Evolutionary conservation across 2,113 vertebrate species (phyloP).

Genomic region (Muntiacus muntjak): DNA sequence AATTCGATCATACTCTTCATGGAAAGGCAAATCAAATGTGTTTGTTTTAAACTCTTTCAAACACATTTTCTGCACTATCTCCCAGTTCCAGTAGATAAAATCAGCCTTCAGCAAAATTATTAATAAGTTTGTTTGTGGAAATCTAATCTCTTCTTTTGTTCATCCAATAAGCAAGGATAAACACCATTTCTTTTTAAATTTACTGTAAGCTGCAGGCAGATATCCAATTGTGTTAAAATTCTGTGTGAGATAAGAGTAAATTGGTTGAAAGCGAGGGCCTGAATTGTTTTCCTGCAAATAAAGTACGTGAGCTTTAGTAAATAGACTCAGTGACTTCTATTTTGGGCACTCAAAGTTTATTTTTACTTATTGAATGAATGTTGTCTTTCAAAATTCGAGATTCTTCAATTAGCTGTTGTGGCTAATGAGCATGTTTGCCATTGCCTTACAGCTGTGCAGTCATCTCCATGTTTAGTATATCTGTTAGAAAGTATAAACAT

Average conservation of each 20-base stretch:
- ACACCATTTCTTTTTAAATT: not conserved
- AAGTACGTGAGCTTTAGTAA: not conserved
- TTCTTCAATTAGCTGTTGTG: constrained; percentile 24
- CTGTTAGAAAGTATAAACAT: not conserved
- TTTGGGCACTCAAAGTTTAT: not conserved
- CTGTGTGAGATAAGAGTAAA: not conserved
- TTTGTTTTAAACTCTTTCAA: not conserved
- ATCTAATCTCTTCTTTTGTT: constrained; percentile 30
- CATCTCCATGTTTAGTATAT: not conserved
- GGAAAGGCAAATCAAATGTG: not conserved
- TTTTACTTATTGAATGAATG: constrained; percentile 29
- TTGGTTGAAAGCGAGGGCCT: not conserved
- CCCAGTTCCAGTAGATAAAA: not conserved
- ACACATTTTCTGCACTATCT: not conserved
- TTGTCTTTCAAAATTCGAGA: constrained; percentile 44
- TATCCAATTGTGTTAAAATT: not conserved
- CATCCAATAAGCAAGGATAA: not conserved
- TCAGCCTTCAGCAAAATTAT: constrained; percentile 16
- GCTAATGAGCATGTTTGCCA: constrained; percentile 41
- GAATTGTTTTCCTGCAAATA: not conserved
- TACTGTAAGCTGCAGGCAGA: not conserved
- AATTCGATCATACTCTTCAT: not conserved
- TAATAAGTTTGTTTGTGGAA: not conserved
- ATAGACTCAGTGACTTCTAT: constrained; percentile 2
- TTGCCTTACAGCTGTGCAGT: not conserved